Base-by-base conservation (phyloP, 2,888 invertebrate species). In the Mechanitis mazaeus region DNA sequence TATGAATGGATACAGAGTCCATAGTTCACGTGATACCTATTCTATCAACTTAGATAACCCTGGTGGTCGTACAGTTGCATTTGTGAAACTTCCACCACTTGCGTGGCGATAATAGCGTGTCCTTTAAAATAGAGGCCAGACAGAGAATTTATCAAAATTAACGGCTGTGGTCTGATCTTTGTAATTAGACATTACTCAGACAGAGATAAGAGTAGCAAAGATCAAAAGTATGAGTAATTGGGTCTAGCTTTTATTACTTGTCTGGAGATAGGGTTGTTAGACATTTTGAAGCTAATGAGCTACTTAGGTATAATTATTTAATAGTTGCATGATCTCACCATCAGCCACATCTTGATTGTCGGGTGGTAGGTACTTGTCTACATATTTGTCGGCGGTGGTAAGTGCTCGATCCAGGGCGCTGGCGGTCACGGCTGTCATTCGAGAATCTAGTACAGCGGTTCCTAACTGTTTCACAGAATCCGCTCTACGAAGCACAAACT, bases 381-480 rank as follows among this genome's bases (percentile, higher is more conserved):
- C 94, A 76, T 95, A 95, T 76, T 93, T 93, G 76, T 96, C 96
- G 33, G 95, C 96, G 31, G 93, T 94, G 70, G 93, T 91, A 55
- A 96, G 89, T 3, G 95, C 96, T 12, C 93, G 93, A 77, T 95
- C 95, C 35, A 96, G 84, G 3, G 92, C 94, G 61, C 94, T 93
- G 0, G 94, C 95, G 0, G 96, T 96, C 69, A 91, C 94, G 2
- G 91, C 92, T 0, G 95, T 94, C 55, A 95, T 92, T 59, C 94
- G 92, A 64, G 93, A 95, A 72, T 93, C 92, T 69, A 94, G 83
- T 9, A 94, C 94, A 0, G 93, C 93, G 3, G 91, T 91, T 1
- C 95, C 94, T 64, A 96, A 91, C 77, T 94, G 93, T 77, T 95
- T 95, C n/a, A 96, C 93, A 0, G 95, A 95, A 83, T 95, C 95